Evolutionary conservation across 2,888 invertebrate genomes (phyloP).

Genomic region (Lutraria lutraria): DNA sequence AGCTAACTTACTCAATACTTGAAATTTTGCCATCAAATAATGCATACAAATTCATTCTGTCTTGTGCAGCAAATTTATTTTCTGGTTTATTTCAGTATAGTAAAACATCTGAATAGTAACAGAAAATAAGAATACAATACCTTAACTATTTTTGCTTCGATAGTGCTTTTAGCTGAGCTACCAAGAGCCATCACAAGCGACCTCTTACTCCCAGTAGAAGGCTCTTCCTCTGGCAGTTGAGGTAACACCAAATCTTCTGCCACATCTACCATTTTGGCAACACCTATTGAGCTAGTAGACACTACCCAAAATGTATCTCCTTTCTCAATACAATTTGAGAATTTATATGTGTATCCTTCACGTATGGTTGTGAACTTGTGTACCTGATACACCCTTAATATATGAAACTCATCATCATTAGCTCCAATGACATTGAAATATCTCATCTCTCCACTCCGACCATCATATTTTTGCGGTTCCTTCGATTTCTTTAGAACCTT

Average conservation of each 20-base stretch:
- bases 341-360: not conserved
- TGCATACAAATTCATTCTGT: no score
- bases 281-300: not conserved
- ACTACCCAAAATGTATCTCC: no score
- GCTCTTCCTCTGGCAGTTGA: not conserved
- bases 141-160: no score
- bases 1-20: no score
- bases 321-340: not conserved
- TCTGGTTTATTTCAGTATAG: no score
- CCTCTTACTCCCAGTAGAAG: not conserved
- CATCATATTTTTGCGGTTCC: not conserved
- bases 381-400: not conserved
- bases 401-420: not conserved
- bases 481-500: not conserved
- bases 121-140: not conserved
- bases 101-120: not conserved
- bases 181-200: not conserved
- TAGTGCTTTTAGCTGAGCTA: not conserved
- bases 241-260: not conserved
- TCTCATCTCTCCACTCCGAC: not conserved
- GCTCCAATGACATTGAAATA: no score
- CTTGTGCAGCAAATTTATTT: no score
- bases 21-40: no score
- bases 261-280: not conserved
- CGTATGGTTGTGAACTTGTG: not conserved